Evolutionary conservation across 1,140 invertebrate species (phyloP).

Genomic region (Protaetia brevitarsis): DNA sequence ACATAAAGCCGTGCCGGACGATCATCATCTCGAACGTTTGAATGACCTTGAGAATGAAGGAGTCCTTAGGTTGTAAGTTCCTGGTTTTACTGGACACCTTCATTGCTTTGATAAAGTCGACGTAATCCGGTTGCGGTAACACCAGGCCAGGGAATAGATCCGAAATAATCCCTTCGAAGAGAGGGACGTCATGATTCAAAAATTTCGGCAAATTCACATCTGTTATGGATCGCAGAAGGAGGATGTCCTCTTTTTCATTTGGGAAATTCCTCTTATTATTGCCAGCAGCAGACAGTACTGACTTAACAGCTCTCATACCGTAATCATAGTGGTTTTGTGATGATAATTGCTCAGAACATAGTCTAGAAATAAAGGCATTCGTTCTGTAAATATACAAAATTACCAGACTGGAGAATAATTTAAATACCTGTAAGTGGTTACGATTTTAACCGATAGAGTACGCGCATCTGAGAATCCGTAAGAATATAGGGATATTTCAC

Average conservation of each 20-base stretch:
- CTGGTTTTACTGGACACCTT: slow-evolving; percentile 53
- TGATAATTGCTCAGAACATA: slow-evolving; percentile 87
- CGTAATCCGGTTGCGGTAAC: slow-evolving; percentile 73
- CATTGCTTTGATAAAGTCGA: slow-evolving; percentile 58
- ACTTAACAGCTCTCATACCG: slow-evolving; percentile 82
- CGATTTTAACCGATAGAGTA: slow-evolving; percentile 80
- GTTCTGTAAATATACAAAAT: no score
- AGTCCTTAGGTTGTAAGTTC: slow-evolving; percentile 71
- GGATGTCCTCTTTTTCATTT: slow-evolving; percentile 72
- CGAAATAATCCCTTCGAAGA: slow-evolving; percentile 89
- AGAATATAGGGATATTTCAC: slow-evolving; percentile 86
- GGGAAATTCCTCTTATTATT: slow-evolving; percentile 83
- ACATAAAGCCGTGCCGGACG: slow-evolving; percentile 81
- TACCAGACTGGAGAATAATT: neutral
- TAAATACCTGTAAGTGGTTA: slow-evolving; percentile 67
- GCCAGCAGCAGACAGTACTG: slow-evolving; percentile 79
- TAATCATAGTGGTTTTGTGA: slow-evolving; percentile 88
- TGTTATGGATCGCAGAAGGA: slow-evolving; percentile 80
- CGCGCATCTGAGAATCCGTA: slow-evolving; percentile 82
- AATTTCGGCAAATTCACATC: slow-evolving; percentile 95
- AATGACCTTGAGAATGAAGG: slow-evolving; percentile 70
- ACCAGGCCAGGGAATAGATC: slow-evolving; percentile 84
- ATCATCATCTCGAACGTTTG: slow-evolving; percentile 81
- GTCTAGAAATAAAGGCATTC: slow-evolving; percentile 43
- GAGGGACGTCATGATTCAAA: slow-evolving; percentile 79